Conservation (phyloP, 2,113 vertebrate species). For the Regulus satrapa region DNA sequence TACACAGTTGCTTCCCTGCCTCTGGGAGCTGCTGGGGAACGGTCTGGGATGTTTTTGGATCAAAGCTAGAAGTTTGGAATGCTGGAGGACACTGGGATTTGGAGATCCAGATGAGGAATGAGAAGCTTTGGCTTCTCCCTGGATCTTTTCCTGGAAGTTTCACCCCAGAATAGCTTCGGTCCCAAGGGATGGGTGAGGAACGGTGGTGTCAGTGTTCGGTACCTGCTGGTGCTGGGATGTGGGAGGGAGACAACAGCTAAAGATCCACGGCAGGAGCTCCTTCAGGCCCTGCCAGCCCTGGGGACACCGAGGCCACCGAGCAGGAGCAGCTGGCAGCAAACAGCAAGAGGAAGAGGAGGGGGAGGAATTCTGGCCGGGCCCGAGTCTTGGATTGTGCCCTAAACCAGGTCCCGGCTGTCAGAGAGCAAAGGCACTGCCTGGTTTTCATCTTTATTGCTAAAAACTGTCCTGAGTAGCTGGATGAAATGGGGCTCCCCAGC, state of each 20-base stretch:
- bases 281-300: rapidly evolving
- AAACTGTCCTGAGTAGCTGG: not conserved
- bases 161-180: not conserved
- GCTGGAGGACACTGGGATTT: constrained; percentile 16
- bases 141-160: not conserved
- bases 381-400: not conserved
- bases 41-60: not conserved
- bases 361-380: not conserved
- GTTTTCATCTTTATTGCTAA: not conserved
- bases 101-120: not conserved
- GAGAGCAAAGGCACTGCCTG: not conserved
- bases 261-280: not conserved
- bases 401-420: not conserved
- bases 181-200: not conserved
- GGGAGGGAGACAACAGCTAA: not conserved
- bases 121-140: not conserved
- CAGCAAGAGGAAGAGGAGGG: not conserved
- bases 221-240: not conserved
- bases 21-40: not conserved
- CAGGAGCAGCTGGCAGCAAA: not conserved
- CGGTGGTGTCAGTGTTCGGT: not conserved
- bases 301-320: rapidly evolving
- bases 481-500: not conserved
- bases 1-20: not conserved
- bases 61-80: not conserved